phyloP scores from a whole-genome alignment of 2,888 invertebrate genomes.

The Drosophila planitibia region DNA sequence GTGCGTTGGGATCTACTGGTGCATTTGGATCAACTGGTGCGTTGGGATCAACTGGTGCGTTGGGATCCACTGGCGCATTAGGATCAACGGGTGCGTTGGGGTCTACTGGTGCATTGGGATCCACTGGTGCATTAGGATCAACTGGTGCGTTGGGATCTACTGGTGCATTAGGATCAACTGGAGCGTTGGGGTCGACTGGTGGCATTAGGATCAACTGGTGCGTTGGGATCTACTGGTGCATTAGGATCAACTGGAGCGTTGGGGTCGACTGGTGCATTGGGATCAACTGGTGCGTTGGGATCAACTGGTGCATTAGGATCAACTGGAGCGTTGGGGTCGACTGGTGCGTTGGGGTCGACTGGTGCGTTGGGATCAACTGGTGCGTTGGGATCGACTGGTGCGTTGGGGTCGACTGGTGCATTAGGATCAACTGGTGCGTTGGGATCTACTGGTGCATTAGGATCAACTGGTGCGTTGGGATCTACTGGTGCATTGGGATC shows the following conservation, averaged over 20 bases:
- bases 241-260: constrained; percentile 6
- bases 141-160: constrained; percentile 34
- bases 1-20: constrained; percentile 33
- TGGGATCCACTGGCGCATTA: constrained; percentile 34
- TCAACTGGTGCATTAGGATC: constrained; percentile 24
- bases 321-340: constrained; percentile 25
- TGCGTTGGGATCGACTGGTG: neutral
- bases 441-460: neutral
- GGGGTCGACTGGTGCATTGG: constrained; percentile 23
- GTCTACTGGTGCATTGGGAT: constrained; percentile 26
- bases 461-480: neutral
- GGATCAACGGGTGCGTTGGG: constrained; percentile 38
- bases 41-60: constrained; percentile 28
- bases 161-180: constrained; percentile 34
- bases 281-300: constrained; percentile 24
- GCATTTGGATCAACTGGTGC: constrained; percentile 9
- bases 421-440: neutral
- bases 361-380: constrained; percentile 13
- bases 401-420: rapidly evolving
- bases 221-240: constrained; percentile 21
- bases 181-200: constrained; percentile 17
- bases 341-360: constrained; percentile 21
- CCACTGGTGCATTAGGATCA: constrained; percentile 15
- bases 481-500: constrained; percentile 21
- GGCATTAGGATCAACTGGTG: constrained; percentile 23